phyloP scores from a whole-genome alignment of 92 coral and sea anemone genomes.

The Ricordea florida region DNA sequence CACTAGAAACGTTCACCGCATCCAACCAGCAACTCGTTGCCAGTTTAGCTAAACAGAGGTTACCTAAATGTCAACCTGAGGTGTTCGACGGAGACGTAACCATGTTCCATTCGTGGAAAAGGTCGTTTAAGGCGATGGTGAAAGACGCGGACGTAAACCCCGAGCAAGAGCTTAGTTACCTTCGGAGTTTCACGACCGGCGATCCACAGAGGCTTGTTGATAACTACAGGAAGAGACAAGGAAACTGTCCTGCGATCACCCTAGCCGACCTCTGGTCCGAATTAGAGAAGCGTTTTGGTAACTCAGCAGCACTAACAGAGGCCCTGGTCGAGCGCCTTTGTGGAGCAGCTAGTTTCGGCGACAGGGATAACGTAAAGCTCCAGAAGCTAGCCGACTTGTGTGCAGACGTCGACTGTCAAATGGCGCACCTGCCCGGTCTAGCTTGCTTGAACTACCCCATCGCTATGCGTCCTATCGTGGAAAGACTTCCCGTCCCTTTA shows the following conservation, averaged over 20 bases:
- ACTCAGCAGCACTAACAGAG: neutral
- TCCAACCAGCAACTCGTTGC: conserved; percentile 10
- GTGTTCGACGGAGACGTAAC: conserved; percentile 11
- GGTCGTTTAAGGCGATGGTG: conserved; percentile 5
- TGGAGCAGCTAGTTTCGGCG: no score
- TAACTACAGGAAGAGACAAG: conserved; percentile 9
- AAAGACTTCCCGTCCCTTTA: conserved; percentile 1
- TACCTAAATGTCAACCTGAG: conserved; percentile 31
- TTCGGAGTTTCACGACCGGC: neutral
- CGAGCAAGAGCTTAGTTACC: conserved; percentile 10
- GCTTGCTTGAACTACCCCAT: no score
- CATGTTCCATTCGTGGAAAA: conserved; percentile 28
- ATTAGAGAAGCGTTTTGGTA: conserved; percentile 17
- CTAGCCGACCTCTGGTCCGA: conserved; percentile 6
- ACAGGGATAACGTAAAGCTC: no score
- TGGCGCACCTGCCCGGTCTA: no score
- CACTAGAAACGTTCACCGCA: neutral
- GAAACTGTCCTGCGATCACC: neutral
- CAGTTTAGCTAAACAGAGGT: conserved; percentile 12
- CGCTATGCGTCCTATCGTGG: no score
- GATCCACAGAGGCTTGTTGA: conserved; percentile 8
- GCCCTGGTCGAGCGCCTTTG: neutral
- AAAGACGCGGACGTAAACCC: no score
- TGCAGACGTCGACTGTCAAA: no score
- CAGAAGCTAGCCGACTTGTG: no score